These are phyloP conservation scores for Erpobdella octoculata DNA, from an alignment of 2,888 invertebrate genomes.

Conservation along the genomic window DNA sequence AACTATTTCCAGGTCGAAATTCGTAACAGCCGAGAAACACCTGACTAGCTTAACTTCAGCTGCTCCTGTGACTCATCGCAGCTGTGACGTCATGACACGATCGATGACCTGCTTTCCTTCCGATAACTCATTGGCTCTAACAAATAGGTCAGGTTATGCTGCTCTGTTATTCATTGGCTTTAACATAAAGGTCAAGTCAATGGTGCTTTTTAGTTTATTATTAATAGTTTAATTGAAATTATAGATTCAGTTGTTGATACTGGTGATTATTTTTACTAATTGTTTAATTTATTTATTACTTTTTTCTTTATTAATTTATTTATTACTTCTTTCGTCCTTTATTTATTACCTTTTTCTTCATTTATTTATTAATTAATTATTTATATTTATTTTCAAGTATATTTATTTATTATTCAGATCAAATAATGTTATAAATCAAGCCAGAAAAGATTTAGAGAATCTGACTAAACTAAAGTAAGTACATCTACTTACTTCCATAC, in stretches of 20 bases:
- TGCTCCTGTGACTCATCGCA: not conserved
- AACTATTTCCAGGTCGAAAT: conserved; percentile 2
- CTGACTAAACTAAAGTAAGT: not conserved
- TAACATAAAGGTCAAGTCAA: not conserved
- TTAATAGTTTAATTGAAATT: too few species aligned
- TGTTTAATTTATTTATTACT: not conserved
- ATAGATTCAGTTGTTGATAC: not conserved
- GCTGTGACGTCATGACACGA: conserved; percentile 1
- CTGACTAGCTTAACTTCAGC: not conserved
- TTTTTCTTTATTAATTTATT: conserved; percentile 27
- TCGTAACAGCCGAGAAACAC: conserved; percentile 13
- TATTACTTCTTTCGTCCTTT: not conserved
- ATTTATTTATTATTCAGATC: too few species aligned
- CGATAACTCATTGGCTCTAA: conserved; percentile 37
- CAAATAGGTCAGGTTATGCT: not conserved
- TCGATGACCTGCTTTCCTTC: conserved; percentile 14
- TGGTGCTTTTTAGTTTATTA: too few species aligned
- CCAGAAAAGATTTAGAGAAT: not conserved
- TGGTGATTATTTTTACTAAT: not conserved
- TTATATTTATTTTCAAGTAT: conserved; percentile 17
- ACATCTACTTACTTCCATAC: not conserved
- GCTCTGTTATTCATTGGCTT: too few species aligned
- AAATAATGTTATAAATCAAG: conserved; percentile 51
- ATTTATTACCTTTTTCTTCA: not conserved
- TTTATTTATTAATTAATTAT: conserved; percentile 14